phyloP scores from a whole-genome alignment of 1,140 invertebrate species.

The Amyelois transitella region DNA sequence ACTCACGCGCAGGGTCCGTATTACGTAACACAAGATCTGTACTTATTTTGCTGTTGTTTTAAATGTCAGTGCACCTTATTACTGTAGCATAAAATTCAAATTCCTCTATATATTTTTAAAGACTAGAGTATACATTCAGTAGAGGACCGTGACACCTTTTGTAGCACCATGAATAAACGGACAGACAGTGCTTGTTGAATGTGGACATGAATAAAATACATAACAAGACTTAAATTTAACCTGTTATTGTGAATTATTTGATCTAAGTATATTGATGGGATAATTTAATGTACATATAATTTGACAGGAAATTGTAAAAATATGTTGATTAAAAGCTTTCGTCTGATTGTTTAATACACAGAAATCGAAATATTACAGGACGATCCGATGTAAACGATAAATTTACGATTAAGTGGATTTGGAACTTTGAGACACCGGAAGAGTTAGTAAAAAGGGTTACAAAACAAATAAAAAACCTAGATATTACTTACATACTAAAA shows the following conservation, averaged over 20 bases:
- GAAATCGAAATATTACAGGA: too few relatives aligned
- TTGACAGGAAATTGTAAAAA: too few relatives aligned
- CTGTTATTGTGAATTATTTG: neutral
- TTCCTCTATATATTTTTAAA: neutral
- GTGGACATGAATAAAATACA: neutral
- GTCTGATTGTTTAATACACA: too few relatives aligned
- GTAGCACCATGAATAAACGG: slow-evolving; percentile 62
- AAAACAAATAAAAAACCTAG: too few relatives aligned
- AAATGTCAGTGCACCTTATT: neutral
- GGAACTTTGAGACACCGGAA: too few relatives aligned
- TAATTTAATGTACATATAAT: too few relatives aligned
- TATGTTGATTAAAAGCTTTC: too few relatives aligned
- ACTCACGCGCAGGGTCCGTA: slow-evolving; percentile 49
- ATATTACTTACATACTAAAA: too few relatives aligned
- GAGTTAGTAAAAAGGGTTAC: too few relatives aligned
- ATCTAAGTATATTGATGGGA: neutral
- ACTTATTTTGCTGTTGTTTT: neutral
- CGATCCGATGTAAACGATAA: too few relatives aligned
- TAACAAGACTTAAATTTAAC: neutral
- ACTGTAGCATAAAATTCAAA: neutral
- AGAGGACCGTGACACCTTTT: slow-evolving; percentile 53
- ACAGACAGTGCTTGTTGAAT: slow-evolving; percentile 38
- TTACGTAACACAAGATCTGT: slow-evolving; percentile 54
- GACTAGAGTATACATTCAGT: neutral
- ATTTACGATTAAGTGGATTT: too few relatives aligned